These are phyloP conservation scores for Rhinoderma darwinii DNA, from an alignment of 2,113 vertebrate species.

Conservation along the genomic window DNA sequence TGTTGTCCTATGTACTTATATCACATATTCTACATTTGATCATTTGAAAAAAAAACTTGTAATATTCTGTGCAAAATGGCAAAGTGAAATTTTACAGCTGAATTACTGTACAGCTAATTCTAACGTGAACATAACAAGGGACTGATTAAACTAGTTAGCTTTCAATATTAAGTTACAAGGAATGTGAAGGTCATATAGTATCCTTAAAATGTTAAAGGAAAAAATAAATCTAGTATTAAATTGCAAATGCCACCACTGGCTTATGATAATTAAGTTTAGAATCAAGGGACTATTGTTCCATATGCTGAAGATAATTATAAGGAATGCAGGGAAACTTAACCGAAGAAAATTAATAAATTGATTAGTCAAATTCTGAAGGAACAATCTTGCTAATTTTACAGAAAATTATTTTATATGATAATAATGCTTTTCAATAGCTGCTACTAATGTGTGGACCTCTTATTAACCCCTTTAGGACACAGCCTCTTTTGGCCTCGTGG, in stretches of 20 bases:
- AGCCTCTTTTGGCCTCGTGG: too few relatives aligned
- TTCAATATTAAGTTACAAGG: conserved; percentile 44
- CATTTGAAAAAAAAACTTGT: background rate
- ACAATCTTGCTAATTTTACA: background rate
- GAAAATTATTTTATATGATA: background rate
- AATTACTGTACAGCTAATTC: conserved; percentile 5
- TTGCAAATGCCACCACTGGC: conserved; percentile 51
- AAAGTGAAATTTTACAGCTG: conserved; percentile 13
- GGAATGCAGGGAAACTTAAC: conserved; percentile 25
- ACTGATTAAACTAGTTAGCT: conserved; percentile 25
- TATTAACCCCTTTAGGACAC: too few relatives aligned
- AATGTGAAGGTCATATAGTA: conserved; percentile 58
- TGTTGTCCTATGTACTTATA: background rate
- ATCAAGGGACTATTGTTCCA: conserved; percentile 58
- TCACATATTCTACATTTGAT: background rate
- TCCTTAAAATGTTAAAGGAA: conserved; percentile 50
- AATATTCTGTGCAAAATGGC: background rate
- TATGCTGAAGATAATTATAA: conserved; percentile 23
- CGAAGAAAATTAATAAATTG: conserved; percentile 50
- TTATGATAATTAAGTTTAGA: conserved; percentile 51
- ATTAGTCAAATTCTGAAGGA: background rate
- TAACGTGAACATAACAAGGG: background rate
- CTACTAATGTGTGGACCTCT: too few relatives aligned
- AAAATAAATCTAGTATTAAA: conserved; percentile 51
- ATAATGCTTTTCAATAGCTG: too few relatives aligned